Percentiles rank a stretch among this genome's conserved stretches.
Evolutionary conservation across 2,797 vertebrate species (phyloP).

Genomic region (Gambelia wislizenii): DNA sequence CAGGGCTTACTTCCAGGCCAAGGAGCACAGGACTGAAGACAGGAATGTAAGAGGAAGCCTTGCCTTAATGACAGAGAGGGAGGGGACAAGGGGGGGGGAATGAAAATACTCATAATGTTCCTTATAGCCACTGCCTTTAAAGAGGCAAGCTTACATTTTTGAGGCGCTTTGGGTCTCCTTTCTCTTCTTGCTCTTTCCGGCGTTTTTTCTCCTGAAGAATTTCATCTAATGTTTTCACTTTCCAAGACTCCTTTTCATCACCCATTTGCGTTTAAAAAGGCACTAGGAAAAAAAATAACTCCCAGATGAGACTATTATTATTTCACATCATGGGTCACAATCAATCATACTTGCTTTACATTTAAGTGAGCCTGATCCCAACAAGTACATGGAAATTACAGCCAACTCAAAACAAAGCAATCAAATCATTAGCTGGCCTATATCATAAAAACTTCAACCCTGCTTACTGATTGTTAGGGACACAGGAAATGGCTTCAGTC

Average conservation of each 20-base stretch:
- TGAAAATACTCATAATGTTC: neutral
- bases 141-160: constrained; percentile 88
- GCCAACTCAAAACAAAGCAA: neutral
- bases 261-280: constrained; percentile 89
- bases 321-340: too few species aligned
- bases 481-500: neutral
- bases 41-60: constrained; percentile 2
- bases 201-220: constrained; percentile 98
- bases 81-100: neutral
- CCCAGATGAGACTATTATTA: neutral
- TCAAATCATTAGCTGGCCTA: neutral
- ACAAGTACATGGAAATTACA: neutral
- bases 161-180: constrained; percentile 88
- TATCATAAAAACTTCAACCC: neutral
- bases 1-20: neutral
- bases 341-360: too few species aligned
- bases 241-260: constrained; percentile 99
- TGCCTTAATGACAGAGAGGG: constrained; percentile 33
- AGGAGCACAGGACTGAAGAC: neutral
- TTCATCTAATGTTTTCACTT: constrained; percentile 99
- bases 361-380: neutral
- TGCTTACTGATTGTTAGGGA: neutral
- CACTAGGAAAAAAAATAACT: constrained; percentile 34
- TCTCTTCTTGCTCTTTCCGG: constrained; percentile 95
- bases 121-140: neutral